Percentiles rank a stretch among this genome's conserved stretches.
These are phyloP conservation scores for Catharus ustulatus DNA, from an alignment of 2,797 vertebrate species.

Conservation along the genomic window DNA sequence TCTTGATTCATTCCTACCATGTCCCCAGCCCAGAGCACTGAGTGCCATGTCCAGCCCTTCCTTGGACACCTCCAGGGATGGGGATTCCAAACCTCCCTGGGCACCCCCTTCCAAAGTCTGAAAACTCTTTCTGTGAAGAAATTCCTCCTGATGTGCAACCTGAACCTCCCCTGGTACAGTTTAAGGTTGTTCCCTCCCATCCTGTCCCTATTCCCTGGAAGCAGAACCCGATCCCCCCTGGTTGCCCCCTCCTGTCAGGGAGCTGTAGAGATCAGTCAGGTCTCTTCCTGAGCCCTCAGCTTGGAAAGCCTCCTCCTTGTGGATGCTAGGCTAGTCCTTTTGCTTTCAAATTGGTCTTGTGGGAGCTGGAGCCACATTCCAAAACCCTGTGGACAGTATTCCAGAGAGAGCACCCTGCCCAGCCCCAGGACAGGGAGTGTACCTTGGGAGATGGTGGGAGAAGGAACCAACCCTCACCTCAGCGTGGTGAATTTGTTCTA, in stretches of 20 bases:
- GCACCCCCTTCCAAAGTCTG: not conserved
- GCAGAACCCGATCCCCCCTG: rapidly evolving
- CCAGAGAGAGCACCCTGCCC: not conserved
- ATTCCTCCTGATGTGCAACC: not conserved
- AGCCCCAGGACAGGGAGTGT: not conserved
- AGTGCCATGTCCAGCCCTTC: rapidly evolving
- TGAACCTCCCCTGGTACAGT: not conserved
- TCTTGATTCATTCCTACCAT: rapidly evolving
- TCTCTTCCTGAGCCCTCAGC: not conserved
- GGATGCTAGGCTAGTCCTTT: not conserved
- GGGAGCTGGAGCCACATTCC: not conserved
- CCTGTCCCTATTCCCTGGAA: not conserved
- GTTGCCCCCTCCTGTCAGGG: not conserved
- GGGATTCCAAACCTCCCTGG: not conserved
- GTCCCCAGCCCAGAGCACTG: not conserved
- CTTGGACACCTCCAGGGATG: not conserved
- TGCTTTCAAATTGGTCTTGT: not conserved
- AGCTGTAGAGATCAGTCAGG: not conserved
- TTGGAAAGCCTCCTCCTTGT: not conserved
- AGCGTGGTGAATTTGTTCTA: not conserved
- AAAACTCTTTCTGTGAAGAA: not conserved
- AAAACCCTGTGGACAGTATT: not conserved
- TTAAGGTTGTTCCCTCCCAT: not conserved
- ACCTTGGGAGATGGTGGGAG: rapidly evolving
- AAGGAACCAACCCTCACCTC: not conserved